A percentile compares a stretch with the other conserved stretches of the same genome.
Conservation (phyloP, 1,140 invertebrate genomes). For the Anoplophora glabripennis region DNA sequence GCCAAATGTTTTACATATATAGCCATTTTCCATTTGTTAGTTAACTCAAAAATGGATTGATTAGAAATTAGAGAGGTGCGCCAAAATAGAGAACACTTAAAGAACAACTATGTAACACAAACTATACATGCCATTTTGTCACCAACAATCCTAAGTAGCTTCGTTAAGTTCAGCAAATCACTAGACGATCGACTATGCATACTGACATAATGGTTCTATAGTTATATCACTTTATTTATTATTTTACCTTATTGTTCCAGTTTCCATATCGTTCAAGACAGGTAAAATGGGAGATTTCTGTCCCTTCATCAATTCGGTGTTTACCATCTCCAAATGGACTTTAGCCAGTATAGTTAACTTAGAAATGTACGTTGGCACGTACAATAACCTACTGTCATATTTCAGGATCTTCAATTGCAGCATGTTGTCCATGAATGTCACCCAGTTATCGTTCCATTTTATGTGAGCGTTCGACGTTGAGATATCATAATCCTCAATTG, state of each 20-base stretch:
- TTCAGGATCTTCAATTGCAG: slow-evolving; percentile 81
- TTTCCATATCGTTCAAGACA: slow-evolving; percentile 8
- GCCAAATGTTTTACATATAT: slow-evolving; percentile 49
- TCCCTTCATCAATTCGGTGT: background rate
- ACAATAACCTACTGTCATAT: slow-evolving; percentile 68
- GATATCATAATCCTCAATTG: slow-evolving; percentile 38
- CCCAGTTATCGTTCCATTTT: slow-evolving; percentile 79
- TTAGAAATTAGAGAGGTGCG: no score
- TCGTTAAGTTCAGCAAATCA: no score
- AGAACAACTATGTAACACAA: no score
- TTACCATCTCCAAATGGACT: slow-evolving; percentile 57
- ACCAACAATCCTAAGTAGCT: no score
- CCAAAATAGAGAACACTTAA: no score
- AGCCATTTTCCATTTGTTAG: no score
- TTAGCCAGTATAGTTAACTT: slow-evolving; percentile 75
- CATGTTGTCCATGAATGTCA: slow-evolving; percentile 91
- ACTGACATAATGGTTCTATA: no score
- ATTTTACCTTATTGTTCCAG: slow-evolving; percentile 18
- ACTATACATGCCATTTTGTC: no score
- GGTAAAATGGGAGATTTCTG: slow-evolving; percentile 8
- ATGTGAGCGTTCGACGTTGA: slow-evolving; percentile 55
- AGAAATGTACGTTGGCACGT: slow-evolving; percentile 81
- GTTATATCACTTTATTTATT: slow-evolving; percentile 45
- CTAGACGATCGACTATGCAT: no score
- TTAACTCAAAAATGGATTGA: no score